Conservation (phyloP, 2,113 vertebrate species). For the Nerophis lumbriciformis region DNA sequence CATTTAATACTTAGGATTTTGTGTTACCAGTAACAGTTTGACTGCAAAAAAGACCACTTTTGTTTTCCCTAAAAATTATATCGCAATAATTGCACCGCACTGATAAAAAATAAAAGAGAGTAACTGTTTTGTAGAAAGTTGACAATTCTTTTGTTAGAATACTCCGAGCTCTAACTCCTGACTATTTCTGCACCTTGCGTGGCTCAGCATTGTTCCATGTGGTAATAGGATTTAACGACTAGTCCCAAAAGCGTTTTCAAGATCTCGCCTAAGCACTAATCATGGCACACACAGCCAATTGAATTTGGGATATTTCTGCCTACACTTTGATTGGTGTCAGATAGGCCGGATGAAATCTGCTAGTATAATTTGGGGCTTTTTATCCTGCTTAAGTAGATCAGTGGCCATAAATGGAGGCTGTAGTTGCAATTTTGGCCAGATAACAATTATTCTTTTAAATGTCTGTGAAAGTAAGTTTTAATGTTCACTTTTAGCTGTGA, state of each 20-base stretch:
- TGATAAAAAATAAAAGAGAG: background rate
- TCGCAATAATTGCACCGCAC: background rate
- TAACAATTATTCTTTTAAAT: constrained; percentile 1
- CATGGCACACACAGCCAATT: constrained; percentile 36
- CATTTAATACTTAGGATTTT: constrained; percentile 26
- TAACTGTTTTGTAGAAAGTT: background rate
- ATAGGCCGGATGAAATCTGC: constrained; percentile 19
- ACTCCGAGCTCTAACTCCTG: constrained; percentile 1
- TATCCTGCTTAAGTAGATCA: constrained; percentile 20
- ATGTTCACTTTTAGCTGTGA: background rate
- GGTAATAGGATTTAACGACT: constrained; percentile 60
- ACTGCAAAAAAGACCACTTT: constrained; percentile 18
- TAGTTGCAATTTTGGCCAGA: constrained; percentile 8
- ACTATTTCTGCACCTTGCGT: constrained; percentile 36
- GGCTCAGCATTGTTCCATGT: constrained; percentile 25
- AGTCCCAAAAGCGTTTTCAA: constrained; percentile 32
- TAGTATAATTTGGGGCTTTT: constrained; percentile 16
- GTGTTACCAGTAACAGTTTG: constrained; percentile 22
- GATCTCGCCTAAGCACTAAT: constrained; percentile 36
- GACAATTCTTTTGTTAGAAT: background rate
- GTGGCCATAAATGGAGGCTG: constrained; percentile 10
- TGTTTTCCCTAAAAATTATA: background rate
- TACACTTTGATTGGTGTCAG: constrained; percentile 15
- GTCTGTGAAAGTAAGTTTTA: constrained; percentile 3
- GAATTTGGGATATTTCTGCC: constrained; percentile 33